Conservation (phyloP, 2,113 vertebrate species). For the Meleagris gallopavo region DNA sequence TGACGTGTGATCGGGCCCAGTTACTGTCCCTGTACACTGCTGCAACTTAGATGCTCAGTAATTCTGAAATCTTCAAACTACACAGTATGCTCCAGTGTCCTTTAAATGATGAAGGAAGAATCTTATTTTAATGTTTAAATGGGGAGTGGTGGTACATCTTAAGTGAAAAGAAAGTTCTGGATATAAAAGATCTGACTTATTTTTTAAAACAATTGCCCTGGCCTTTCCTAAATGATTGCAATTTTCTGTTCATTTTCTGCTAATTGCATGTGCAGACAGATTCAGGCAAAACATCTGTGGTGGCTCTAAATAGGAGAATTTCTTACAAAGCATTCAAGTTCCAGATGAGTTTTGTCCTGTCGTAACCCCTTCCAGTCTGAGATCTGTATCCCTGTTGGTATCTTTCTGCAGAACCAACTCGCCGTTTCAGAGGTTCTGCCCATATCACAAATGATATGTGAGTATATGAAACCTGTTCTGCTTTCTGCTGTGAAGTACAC, state of each 20-base stretch:
- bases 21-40: not conserved
- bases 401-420: not conserved
- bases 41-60: not conserved
- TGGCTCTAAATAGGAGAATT: not conserved
- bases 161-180: not conserved
- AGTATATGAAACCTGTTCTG: not conserved
- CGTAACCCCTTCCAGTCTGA: not conserved
- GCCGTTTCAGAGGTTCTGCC: not conserved
- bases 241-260: constrained; percentile 31
- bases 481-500: not conserved
- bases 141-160: not conserved
- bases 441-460: not conserved
- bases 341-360: constrained; percentile 39
- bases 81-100: not conserved
- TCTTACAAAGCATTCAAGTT: constrained; percentile 3
- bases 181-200: not conserved
- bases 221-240: constrained; percentile 13
- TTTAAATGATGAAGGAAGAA: not conserved
- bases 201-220: not conserved
- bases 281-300: constrained; percentile 26
- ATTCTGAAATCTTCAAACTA: not conserved
- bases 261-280: constrained; percentile 28
- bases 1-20: rapidly evolving
- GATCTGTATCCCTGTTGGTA: not conserved
- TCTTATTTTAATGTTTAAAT: not conserved